Base-by-base conservation (phyloP, 2,797 vertebrate genomes). In the Hydrolagus colliei region DNA sequence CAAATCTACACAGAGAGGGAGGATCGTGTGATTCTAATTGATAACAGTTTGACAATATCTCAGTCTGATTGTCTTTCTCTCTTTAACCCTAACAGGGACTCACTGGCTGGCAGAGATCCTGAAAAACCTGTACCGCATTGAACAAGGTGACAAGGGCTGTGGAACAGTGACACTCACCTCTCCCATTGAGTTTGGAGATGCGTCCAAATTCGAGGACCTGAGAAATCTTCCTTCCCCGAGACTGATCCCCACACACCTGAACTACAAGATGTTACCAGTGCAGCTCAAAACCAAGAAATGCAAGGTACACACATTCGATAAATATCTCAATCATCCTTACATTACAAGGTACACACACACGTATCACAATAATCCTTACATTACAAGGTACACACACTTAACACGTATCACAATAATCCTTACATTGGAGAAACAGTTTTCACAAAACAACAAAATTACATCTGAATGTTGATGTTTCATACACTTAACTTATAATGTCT, bases 31-130 rank as follows among this genome's bases (percentile, higher is more conserved):
- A 5, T 16, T 71, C 14, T 71, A 14, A 20, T 4, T 18, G 18
- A 18, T 20, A 18, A 20, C 12, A 71, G 68, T 71, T 16, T 16
- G 68, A 20, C 16, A 16, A 71, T 71, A 18, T 71, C 68, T 20
- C 68, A 8, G 14, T 12, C 14, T 16, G 14, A 71, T 9, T 82
- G 3, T 12, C 9, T 41, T 75, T 68, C 14, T 84, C 72, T 9
- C 11, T 18, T 67, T 88, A 32, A 61, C 86, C 35, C 86, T 0
- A 78, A 71, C 68, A 95, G 93, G 92, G 0, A 94, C 92, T 74
- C 93, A 93, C 75, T 93, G 93, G 93, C 89, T 93, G 77, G 92
- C 93, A 35, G 92, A 93, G 86, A 88, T 94, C 88, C 88, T 93
- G 73, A 89, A 87, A 73, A 92, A 90, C 62, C 91, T 94, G 76